Base-by-base conservation (phyloP, 2,888 invertebrate genomes). In the Rapana venosa region DNA sequence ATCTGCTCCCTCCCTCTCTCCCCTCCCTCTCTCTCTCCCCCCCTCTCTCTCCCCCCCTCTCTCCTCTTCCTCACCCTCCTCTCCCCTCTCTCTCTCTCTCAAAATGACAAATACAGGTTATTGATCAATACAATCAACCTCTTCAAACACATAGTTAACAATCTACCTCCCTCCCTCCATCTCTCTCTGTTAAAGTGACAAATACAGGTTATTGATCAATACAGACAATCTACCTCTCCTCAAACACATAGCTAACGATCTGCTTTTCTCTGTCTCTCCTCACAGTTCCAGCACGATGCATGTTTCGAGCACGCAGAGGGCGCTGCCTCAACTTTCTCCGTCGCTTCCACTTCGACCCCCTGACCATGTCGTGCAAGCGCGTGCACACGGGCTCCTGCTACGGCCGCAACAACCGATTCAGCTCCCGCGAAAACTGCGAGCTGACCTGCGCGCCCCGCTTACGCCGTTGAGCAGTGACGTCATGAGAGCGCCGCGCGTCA, bases 261-360 rank as follows among this genome's bases (percentile, higher is more conserved):
- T 47, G 47, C 47, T n/a, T 79, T 32, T 32, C 32, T 79, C 77
- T 79, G 32, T 32, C 77, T 79, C 77, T 79, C 30, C 11, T 47
- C 1, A 77, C 88, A 88, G 88, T 88, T 2, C 79, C 81, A 20
- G n/a, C 30, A 35, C 79, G 88, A 36, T 88, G 88, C 61, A 58
- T 88, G 22, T 56, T 58, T 56, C 88, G 79, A 56, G 32, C 79
- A 13, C 88, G 88, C 6, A 56, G 88, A 2, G 88, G 88, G 1
- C 79, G 88, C 32, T 88, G 88, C 77, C 58, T 77, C 35, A 77
- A 88, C 61, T 58, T 61, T 26, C 13, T 30, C 32, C 47, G 61
- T 20, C 74, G 61, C 20, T 88, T 58, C 79, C 88, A 88, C 88
- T 88, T 88, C 88, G 61, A 88, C 88, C 56, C 77, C n/a, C 13